Conservation (phyloP, 2,888 invertebrate genomes). For the Hyposoter dolosus region DNA sequence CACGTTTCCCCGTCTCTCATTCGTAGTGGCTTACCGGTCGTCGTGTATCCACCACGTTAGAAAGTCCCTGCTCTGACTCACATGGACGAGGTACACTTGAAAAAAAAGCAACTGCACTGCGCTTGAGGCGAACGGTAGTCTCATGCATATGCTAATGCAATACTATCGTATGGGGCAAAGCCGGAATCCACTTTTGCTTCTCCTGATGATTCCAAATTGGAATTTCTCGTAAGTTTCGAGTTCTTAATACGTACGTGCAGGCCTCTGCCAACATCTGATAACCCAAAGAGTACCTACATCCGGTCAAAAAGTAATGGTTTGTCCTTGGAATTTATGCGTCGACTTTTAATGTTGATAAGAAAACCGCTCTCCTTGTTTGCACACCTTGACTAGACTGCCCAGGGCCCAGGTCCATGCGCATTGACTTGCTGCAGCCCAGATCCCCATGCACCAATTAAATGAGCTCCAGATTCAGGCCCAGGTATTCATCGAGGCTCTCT, state of each 20-base stretch:
- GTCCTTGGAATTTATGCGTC: neutral
- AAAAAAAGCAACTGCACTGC: constrained; percentile 51
- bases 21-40: neutral
- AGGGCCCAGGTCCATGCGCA: neutral
- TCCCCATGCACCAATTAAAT: too few relatives aligned
- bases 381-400: neutral
- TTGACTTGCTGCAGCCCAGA: neutral
- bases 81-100: neutral
- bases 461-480: neutral
- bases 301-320: neutral
- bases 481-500: neutral
- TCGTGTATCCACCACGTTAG: neutral
- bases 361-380: neutral
- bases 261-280: neutral
- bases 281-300: neutral
- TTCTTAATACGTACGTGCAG: constrained; percentile 22
- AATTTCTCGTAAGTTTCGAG: constrained; percentile 35
- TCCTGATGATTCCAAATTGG: constrained; percentile 41
- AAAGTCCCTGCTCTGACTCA: neutral
- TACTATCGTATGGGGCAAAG: constrained; percentile 55
- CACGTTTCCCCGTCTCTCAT: constrained; percentile 11
- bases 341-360: neutral
- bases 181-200: constrained; percentile 24
- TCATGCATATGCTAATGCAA: constrained; percentile 72
- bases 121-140: constrained; percentile 39